Conservation (phyloP, 2,797 vertebrate species). For the Myripristis jacobus region DNA sequence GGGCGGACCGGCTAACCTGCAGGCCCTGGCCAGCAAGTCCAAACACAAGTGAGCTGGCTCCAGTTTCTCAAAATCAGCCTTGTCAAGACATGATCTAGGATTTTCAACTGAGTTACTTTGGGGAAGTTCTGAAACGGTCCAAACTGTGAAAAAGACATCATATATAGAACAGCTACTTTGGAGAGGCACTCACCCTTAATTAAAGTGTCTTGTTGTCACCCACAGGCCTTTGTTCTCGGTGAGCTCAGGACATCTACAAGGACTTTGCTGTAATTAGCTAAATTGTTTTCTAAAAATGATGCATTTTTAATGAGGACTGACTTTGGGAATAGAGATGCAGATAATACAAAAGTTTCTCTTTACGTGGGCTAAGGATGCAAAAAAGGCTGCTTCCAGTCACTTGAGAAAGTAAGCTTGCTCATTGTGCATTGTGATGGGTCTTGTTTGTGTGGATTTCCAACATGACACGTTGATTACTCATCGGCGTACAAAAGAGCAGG, state of each 20-base stretch:
- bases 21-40: constrained; percentile 85
- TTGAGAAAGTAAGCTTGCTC: not conserved
- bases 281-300: no score
- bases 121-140: no score
- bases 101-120: constrained; percentile 1
- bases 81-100: not conserved
- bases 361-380: no score
- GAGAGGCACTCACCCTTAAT: not conserved
- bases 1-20: constrained; percentile 91
- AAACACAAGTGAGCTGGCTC: constrained; percentile 86
- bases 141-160: not conserved
- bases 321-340: no score
- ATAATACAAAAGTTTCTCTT: no score
- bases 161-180: not conserved
- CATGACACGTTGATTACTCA: not conserved
- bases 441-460: not conserved
- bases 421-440: not conserved
- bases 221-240: not conserved
- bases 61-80: not conserved
- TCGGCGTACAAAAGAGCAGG: not conserved
- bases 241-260: not conserved
- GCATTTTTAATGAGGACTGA: no score
- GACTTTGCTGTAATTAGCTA: not conserved
- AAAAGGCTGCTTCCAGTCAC: no score
- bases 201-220: not conserved